phyloP scores from a whole-genome alignment of 2,797 vertebrate species.

The Mus spretus region DNA sequence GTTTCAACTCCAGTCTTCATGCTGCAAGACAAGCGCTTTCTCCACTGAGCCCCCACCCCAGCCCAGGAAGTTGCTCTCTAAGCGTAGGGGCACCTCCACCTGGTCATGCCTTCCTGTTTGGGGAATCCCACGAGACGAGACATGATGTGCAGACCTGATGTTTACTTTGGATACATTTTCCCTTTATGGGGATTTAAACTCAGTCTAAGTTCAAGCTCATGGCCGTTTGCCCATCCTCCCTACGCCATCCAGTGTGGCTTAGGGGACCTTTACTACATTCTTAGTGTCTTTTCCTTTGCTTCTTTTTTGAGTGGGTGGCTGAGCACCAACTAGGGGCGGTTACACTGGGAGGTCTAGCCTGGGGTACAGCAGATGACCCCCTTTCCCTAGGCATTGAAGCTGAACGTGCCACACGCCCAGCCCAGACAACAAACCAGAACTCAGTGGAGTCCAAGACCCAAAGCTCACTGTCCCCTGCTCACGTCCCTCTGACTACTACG shows the following conservation, averaged over 20 bases:
- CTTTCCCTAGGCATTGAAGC: conserved; percentile 78
- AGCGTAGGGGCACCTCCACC: neutral
- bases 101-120: neutral
- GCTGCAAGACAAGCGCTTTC: neutral
- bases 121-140: fast-evolving
- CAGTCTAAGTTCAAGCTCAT: neutral
- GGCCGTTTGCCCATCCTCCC: conserved; percentile 54
- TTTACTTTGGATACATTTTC: conserved; percentile 21
- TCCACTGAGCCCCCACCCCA: neutral
- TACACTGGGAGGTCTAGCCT: conserved; percentile 14
- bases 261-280: neutral
- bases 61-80: fast-evolving
- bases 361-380: conserved; percentile 76
- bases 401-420: neutral
- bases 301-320: neutral
- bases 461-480: conserved; percentile 67
- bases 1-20: neutral
- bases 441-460: neutral
- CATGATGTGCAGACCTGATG: neutral
- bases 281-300: neutral
- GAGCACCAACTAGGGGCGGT: neutral
- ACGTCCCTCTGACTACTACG: conserved; percentile 70
- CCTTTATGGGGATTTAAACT: conserved; percentile 73
- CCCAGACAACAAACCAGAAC: neutral
- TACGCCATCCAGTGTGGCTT: conserved; percentile 38